Percentiles rank a stretch among this genome's conserved stretches.
Conservation (phyloP, 2,113 vertebrate species). For the Anarrhichthys ocellatus region DNA sequence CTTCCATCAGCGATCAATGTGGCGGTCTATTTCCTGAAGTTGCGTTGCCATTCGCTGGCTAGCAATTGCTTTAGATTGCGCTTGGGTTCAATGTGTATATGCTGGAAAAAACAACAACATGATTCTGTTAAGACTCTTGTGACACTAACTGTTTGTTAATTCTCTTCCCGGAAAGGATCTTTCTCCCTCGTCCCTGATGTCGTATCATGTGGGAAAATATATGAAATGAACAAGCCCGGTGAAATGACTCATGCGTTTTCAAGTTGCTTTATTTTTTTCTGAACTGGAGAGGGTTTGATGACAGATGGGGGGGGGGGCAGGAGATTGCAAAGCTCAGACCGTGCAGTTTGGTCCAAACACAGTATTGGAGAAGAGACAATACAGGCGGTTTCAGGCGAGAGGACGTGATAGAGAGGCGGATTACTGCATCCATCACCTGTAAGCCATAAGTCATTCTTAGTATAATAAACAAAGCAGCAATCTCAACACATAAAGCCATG, state of each 20-base stretch:
- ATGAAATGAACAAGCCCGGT: conserved; percentile 38
- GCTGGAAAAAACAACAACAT: conserved; percentile 12
- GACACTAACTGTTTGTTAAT: conserved; percentile 1
- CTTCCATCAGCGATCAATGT: conserved; percentile 38
- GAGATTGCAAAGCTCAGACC: conserved; percentile 58
- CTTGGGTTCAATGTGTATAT: conserved; percentile 2
- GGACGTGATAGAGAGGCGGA: conserved; percentile 50
- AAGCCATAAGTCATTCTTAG: conserved; percentile 51
- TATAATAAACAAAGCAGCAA: conserved; percentile 61
- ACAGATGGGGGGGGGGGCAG: conserved; percentile 66
- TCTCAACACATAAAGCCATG: conserved; percentile 57
- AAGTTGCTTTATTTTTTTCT: conserved; percentile 79
- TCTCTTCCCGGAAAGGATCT: conserved; percentile 7
- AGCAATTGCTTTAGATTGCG: conserved; percentile 37
- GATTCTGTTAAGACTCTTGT: conserved; percentile 4
- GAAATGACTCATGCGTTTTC: conserved; percentile 59
- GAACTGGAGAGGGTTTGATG: conserved; percentile 63
- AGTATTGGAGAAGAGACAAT: conserved; percentile 44
- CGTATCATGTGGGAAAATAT: conserved; percentile 29
- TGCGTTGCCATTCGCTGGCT: conserved; percentile 29
- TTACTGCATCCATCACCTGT: conserved; percentile 64
- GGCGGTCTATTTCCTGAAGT: conserved; percentile 47
- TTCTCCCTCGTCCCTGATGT: background rate
- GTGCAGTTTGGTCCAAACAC: conserved; percentile 57
- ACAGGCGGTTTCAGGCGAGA: conserved; percentile 46